These are phyloP conservation scores for Hormaphis cornu DNA, from an alignment of 1,140 invertebrate genomes.

Conservation along the genomic window DNA sequence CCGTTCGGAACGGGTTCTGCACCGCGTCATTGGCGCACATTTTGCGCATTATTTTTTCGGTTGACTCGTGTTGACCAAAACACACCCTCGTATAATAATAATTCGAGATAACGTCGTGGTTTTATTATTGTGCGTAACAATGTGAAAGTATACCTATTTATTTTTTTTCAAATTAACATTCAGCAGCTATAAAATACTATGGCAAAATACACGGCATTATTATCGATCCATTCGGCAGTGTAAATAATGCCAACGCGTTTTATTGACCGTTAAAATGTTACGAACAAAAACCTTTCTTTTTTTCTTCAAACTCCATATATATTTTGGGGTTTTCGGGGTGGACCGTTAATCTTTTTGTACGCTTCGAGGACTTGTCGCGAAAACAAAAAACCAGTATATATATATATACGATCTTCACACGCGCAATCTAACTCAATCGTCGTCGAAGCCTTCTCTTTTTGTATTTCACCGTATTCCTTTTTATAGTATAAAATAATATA, in stretches of 20 bases:
- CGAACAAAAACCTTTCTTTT: neutral
- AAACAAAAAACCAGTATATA: neutral
- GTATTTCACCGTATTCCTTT: neutral
- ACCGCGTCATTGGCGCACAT: too few relatives aligned
- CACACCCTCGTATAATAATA: too few relatives aligned
- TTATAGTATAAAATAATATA: too few relatives aligned
- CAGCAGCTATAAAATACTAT: too few relatives aligned
- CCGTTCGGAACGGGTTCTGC: neutral
- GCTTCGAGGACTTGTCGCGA: slow-evolving; percentile 5
- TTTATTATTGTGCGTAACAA: too few relatives aligned
- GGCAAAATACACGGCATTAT: too few relatives aligned
- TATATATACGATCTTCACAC: slow-evolving; percentile 8
- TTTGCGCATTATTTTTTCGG: slow-evolving; percentile 15
- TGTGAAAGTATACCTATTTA: too few relatives aligned
- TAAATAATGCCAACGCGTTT: neutral
- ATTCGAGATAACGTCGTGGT: too few relatives aligned
- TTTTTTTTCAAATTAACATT: too few relatives aligned
- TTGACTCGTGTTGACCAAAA: too few relatives aligned
- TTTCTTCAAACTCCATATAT: neutral
- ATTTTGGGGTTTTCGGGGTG: slow-evolving; percentile 4
- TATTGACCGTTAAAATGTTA: neutral
- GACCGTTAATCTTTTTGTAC: slow-evolving; percentile 26
- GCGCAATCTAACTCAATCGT: slow-evolving; percentile 29
- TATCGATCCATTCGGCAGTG: too few relatives aligned
- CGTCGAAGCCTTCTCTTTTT: slow-evolving; percentile 3